Base-by-base conservation (phyloP, 2,888 invertebrate species). In the Pristionchus arcanus region DNA sequence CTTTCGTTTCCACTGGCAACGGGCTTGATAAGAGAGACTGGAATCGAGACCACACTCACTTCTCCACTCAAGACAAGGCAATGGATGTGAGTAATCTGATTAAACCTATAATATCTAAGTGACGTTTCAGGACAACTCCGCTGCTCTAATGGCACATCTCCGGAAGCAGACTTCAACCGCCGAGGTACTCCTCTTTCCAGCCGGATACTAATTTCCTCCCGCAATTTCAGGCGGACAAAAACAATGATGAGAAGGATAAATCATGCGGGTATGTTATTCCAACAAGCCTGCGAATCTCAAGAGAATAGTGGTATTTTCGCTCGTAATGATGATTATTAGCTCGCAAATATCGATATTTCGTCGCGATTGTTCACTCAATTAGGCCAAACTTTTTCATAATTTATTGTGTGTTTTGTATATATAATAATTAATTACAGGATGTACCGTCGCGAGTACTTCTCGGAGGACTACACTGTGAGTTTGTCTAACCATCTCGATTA, bases 261-360 rank as follows among this genome's bases (percentile, higher is more conserved):
- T 74, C 74, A 74, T 74, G 74, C 74, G 74, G 74, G 74, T 74
- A 74, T 21, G 74, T 74, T 74, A 74, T 74, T 74, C 34, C 66
- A 28, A 34, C 16, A 31, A 13, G 2, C 31, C 13, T 21, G 37
- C 16, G 74, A 34, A 31, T 37, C 74, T 25, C 74, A 2, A 37
- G 74, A n/a, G n/a, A 25, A 74, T 31, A 37, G 74, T 19, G 13
- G 68, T 28, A 31, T 66, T 66, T n/a, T 66, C 25, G 28, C 21
- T 25, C 63, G 63, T 63, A 37, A 21, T 34, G 31, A 37, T 34
- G n/a, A 21, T 25, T 25, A 16, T 74, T 74, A n/a, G n/a, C 19
- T 37, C 25, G n/a, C n/a, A n/a, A n/a, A n/a, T n/a, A n/a, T n/a
- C 15, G 9, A 2, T 15, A 4, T 13, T 34, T n/a, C 34, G 9